phyloP scores from a whole-genome alignment of 2,113 vertebrate genomes.

The Oxyura jamaicensis region DNA sequence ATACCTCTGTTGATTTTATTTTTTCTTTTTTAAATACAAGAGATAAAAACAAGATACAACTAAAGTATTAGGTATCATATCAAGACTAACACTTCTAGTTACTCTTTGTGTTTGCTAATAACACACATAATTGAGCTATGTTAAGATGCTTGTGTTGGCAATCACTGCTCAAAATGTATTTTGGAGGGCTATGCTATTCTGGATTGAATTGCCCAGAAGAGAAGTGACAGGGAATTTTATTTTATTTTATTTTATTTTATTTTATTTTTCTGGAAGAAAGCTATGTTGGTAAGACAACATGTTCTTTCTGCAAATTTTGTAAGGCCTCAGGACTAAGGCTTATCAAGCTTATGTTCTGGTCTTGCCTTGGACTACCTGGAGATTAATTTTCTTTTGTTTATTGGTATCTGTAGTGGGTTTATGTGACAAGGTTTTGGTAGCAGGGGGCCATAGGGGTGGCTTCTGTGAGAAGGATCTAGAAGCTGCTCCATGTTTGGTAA shows the following conservation, averaged over 20 bases:
- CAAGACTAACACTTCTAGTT: neutral
- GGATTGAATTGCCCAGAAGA: neutral
- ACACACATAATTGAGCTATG: neutral
- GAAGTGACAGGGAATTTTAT: neutral
- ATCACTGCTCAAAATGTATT: neutral
- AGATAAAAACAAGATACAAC: neutral
- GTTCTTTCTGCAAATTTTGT: neutral
- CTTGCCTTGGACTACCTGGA: neutral
- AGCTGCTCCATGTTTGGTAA: too few species aligned
- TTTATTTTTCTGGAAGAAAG: neutral
- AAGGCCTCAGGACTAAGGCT: neutral
- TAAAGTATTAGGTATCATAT: neutral
- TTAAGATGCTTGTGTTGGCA: neutral
- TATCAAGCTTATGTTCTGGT: neutral
- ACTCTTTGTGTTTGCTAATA: neutral
- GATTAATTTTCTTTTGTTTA: neutral
- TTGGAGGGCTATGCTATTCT: neutral
- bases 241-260: neutral
- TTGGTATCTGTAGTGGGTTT: too few species aligned
- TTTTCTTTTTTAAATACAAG: neutral
- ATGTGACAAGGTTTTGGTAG: too few species aligned
- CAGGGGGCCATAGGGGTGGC: too few species aligned
- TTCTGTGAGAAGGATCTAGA: too few species aligned
- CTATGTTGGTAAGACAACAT: neutral
- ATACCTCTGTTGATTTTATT: neutral